phyloP scores from a whole-genome alignment of 2,888 invertebrate species.

The Pyrocoelia pectoralis region DNA sequence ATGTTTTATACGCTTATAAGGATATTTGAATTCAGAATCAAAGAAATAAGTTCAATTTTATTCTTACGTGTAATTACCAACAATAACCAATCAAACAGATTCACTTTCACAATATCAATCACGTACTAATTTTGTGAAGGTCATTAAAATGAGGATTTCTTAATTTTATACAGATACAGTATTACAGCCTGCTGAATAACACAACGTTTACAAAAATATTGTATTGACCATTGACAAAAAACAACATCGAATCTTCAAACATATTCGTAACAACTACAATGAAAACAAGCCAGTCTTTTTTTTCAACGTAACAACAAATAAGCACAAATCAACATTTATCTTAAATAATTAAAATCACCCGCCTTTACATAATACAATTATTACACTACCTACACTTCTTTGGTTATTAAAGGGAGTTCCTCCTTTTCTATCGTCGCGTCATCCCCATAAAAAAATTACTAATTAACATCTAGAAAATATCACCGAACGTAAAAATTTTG shows the following conservation, averaged over 20 bases:
- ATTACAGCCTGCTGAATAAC: background rate
- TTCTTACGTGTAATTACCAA: conserved; percentile 54
- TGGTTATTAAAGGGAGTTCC: background rate
- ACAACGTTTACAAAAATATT: conserved; percentile 25
- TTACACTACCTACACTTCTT: background rate
- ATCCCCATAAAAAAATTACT: background rate
- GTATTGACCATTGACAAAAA: conserved; percentile 13
- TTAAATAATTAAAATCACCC: conserved; percentile 19
- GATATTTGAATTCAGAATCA: background rate
- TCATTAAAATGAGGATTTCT: background rate
- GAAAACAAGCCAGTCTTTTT: conserved; percentile 29
- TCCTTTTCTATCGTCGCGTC: too few species aligned
- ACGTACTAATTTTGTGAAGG: conserved; percentile 36
- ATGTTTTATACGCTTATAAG: too few species aligned
- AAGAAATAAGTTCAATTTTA: conserved; percentile 11
- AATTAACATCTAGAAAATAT: background rate
- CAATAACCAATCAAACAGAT: conserved; percentile 50
- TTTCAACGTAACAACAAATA: conserved; percentile 26
- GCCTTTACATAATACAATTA: conserved; percentile 8
- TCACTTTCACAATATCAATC: conserved; percentile 53
- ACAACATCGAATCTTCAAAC: conserved; percentile 32
- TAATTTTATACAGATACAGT: background rate
- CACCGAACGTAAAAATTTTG: background rate
- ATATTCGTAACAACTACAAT: conserved; percentile 28
- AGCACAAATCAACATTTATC: conserved; percentile 29